Evolutionary conservation across 2,888 invertebrate genomes (phyloP).

Genomic region (Geotrupes spiniger): DNA sequence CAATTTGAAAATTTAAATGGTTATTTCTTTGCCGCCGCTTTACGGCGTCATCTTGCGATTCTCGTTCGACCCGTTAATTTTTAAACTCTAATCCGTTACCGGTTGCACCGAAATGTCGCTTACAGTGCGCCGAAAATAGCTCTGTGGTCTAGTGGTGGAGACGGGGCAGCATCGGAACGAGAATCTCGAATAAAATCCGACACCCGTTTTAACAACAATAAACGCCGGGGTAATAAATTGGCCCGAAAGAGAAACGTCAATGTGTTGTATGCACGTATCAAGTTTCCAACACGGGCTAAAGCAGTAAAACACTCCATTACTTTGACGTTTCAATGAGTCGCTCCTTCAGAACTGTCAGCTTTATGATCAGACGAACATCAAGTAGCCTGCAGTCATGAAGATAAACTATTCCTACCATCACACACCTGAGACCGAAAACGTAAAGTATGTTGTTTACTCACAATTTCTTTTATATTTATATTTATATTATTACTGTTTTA

Average conservation of each 20-base stretch:
- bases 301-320: slow-evolving; percentile 49
- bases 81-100: no score
- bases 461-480: no score
- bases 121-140: no score
- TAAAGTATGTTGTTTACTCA: background rate
- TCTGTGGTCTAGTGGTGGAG: no score
- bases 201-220: background rate
- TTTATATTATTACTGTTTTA: no score
- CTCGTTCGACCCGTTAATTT: no score
- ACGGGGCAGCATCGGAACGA: no score
- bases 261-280: slow-evolving; percentile 32
- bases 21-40: background rate
- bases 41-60: no score
- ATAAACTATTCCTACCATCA: slow-evolving; percentile 2
- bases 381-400: slow-evolving; percentile 22
- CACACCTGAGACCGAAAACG: slow-evolving; percentile 7
- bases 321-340: slow-evolving; percentile 49
- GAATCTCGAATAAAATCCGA: background rate
- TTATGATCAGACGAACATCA: slow-evolving; percentile 57
- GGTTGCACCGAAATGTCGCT: no score
- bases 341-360: slow-evolving; percentile 47
- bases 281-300: slow-evolving; percentile 42
- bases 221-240: slow-evolving; percentile 1
- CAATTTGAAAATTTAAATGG: slow-evolving; percentile 29
- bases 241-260: slow-evolving; percentile 8